Percentiles rank a stretch among this genome's conserved stretches.
Evolutionary conservation across 2,797 vertebrate species (phyloP).

Genomic region (Vipera latastei): DNA sequence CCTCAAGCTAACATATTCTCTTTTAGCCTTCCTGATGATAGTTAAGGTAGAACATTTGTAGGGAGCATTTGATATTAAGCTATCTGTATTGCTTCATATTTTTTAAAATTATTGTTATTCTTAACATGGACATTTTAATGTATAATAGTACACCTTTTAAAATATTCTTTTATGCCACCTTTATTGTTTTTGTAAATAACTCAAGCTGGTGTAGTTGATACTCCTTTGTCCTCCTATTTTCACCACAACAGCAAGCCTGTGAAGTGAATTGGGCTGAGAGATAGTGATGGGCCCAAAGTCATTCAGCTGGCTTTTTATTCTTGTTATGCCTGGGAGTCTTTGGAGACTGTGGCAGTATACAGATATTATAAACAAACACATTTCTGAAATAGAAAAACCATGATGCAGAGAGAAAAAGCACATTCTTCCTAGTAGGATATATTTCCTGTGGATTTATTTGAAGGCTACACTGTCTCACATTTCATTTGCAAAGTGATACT

Average conservation of each 20-base stretch:
- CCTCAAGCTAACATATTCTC: background rate
- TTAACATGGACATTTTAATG: background rate
- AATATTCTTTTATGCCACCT: background rate
- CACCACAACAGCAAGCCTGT: background rate
- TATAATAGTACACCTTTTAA: background rate
- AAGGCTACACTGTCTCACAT: background rate
- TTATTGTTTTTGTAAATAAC: background rate
- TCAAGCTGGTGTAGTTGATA: background rate
- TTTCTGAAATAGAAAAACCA: conserved; percentile 55
- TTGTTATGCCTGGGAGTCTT: background rate
- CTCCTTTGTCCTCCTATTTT: background rate
- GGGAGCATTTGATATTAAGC: background rate
- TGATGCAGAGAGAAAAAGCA: conserved; percentile 61
- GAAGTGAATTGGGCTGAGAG: background rate
- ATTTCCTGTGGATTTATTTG: conserved; percentile 56
- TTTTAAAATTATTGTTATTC: background rate
- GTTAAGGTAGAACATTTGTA: background rate
- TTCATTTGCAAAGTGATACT: background rate
- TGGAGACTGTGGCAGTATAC: background rate
- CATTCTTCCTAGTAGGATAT: conserved; percentile 5
- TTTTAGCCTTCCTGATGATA: background rate
- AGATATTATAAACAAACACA: background rate
- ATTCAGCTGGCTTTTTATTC: background rate
- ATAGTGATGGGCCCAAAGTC: background rate
- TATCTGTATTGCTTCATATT: background rate